Evolutionary conservation across 2,888 invertebrate species (phyloP), one percentile per base, ranked within the genome.

Genomic region (Encarsia formosa): DNA sequence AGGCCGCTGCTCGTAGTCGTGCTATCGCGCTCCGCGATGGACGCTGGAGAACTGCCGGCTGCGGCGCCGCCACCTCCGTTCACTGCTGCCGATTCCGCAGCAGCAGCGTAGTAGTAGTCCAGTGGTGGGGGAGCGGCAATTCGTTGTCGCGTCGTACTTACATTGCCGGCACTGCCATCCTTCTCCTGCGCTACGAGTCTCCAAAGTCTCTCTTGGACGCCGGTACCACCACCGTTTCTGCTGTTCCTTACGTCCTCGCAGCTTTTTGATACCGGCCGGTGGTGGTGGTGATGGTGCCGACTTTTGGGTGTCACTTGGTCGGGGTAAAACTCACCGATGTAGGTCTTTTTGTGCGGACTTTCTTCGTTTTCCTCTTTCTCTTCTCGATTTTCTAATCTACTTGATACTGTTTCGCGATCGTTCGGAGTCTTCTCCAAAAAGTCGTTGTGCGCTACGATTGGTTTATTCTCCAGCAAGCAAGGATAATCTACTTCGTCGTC

Each of bases 401-500:
- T 22, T 19, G n/a, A 5, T 34, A 13, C 50, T 42, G 16, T 13
- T 31, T 35, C 9, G 43, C 46, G 32, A 6, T 39, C 34, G 5
- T n/a, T 13, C 16, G 34, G 16, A 13, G n/a, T 15, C 34, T 5
- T 5, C 34, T n/a, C n/a, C n/a, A n/a, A n/a, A n/a, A n/a, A n/a
- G n/a, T n/a, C n/a, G n/a, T n/a, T n/a, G 31, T 5, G 26, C 45
- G 52, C 46, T 59, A 40, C 63, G 54, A 71, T 69, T 49, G 70
- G 65, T 65, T 72, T 73, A 47, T 61, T 71, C 59, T 73, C 72
- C 66, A 56, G 45, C 8, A 71, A 65, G 66, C 67, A 69, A 57
- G 68, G 65, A 58, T 61, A 68, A 64, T 72, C 71, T 65, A 70
- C 63, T 55, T 71, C 72, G 61, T 72, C 71, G 57, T 66, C 69